Base-by-base conservation (phyloP, 2,888 invertebrate species). In the Seladonia tumulorum region DNA sequence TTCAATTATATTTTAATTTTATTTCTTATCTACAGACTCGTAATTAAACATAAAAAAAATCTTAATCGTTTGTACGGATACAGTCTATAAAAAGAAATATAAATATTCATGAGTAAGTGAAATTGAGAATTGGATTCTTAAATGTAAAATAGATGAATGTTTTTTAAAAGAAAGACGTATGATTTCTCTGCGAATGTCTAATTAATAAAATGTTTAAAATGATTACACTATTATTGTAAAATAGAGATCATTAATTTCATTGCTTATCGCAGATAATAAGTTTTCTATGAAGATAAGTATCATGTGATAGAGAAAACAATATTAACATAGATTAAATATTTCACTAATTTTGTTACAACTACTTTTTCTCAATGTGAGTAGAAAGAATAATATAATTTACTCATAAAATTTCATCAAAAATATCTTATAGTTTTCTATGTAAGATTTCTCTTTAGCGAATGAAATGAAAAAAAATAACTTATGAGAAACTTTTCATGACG, bases 1-100 rank as follows among this genome's bases (percentile, higher is more conserved):
- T 70, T 70, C 70, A 42, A 70, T 39, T n/a, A 70, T 70, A 39
- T 70, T 70, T 70, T 70, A 70, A 70, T 39, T 70, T 42, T 70
- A 70, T 42, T 42, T n/a, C 70, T 39, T 70, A n/a, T n/a, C 70
- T 70, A 42, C 70, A 70, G n/a, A 42, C 42, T 70, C n/a, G 70
- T n/a, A 39, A 22, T 70, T 70, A 39, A 70, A 70, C 10, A 70
- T 70, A 22, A 14, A 39, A 66, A 39, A 70, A n/a, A 42, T 57
- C 70, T 70, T 42, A 70, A 39, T n/a, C 12, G 29, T 16, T 29
- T 2, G 14, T 14, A 42, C 22, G n/a, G 14, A 70, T 70, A 70
- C 70, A 70, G 42, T 70, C 70, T 70, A 70, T 70, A n/a, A 70
- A 70, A 42, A 42, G 70, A 42, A n/a, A 42, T 70, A 70, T 42